phyloP scores from a whole-genome alignment of 2,888 invertebrate species.

The Meghimatium bilineatum region DNA sequence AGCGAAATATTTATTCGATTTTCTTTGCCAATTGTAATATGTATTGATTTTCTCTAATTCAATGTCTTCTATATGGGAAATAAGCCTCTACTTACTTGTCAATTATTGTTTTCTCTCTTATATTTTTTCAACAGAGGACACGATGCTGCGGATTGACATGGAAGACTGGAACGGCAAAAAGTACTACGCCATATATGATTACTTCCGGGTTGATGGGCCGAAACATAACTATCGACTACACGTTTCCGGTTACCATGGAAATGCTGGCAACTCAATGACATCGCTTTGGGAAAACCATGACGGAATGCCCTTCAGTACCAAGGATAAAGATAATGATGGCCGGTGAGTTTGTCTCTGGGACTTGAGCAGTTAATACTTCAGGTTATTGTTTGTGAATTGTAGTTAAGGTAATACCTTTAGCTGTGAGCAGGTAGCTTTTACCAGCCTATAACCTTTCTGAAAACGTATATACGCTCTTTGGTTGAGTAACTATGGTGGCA shows the following conservation, averaged over 20 bases:
- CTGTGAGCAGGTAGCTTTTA: no score
- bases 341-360: conserved; percentile 53
- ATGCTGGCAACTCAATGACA: conserved; percentile 89
- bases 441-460: no score
- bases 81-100: no score
- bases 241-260: conserved; percentile 87
- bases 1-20: no score
- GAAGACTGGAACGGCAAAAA: conserved; percentile 88
- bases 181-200: conserved; percentile 88
- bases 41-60: no score
- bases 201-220: conserved; percentile 84
- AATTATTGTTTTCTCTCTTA: no score
- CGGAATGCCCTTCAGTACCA: conserved; percentile 92
- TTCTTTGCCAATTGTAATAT: no score
- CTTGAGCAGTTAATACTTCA: not conserved
- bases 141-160: conserved; percentile 89
- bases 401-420: no score
- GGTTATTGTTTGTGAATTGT: no score
- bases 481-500: no score
- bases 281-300: conserved; percentile 86
- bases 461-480: no score
- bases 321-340: conserved; percentile 91
- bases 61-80: no score
- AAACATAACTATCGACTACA: conserved; percentile 86
- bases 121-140: conserved; percentile 81